Conservation (phyloP, 2,888 invertebrate species). For the Euproctis similis region DNA sequence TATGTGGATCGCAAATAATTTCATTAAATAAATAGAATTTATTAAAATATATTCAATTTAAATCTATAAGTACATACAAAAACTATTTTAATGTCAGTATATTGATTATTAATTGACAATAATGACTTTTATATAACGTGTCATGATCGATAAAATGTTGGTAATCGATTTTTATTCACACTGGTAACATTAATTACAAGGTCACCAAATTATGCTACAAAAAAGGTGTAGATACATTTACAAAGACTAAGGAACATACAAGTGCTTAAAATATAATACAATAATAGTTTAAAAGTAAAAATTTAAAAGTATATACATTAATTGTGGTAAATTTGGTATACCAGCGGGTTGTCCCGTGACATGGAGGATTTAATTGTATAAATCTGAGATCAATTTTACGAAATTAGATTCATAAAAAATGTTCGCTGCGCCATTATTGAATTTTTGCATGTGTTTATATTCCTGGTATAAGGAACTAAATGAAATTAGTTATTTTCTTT, state of each 20-base stretch:
- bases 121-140: conserved; percentile 4
- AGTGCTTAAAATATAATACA: conserved; percentile 46
- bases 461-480: too few species aligned
- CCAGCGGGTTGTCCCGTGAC: conserved; percentile 44
- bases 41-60: too few species aligned
- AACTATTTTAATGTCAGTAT: background rate
- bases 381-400: conserved; percentile 61
- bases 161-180: conserved; percentile 8
- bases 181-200: conserved; percentile 10
- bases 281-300: conserved; percentile 19
- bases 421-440: conserved; percentile 17
- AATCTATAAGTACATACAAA: too few species aligned
- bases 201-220: conserved; percentile 20
- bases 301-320: conserved; percentile 52
- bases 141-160: background rate
- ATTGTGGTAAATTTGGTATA: conserved; percentile 68
- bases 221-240: conserved; percentile 39
- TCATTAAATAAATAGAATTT: too few species aligned
- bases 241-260: conserved; percentile 66
- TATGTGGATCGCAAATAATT: too few species aligned
- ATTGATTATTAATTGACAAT: conserved; percentile 2
- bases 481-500: too few species aligned
- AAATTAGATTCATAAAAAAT: conserved; percentile 43
- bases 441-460: too few species aligned
- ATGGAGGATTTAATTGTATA: conserved; percentile 32